Evolutionary conservation across 2,797 vertebrate genomes (phyloP), one percentile per base, ranked within the genome.

Genomic region (Selene dorsalis): DNA sequence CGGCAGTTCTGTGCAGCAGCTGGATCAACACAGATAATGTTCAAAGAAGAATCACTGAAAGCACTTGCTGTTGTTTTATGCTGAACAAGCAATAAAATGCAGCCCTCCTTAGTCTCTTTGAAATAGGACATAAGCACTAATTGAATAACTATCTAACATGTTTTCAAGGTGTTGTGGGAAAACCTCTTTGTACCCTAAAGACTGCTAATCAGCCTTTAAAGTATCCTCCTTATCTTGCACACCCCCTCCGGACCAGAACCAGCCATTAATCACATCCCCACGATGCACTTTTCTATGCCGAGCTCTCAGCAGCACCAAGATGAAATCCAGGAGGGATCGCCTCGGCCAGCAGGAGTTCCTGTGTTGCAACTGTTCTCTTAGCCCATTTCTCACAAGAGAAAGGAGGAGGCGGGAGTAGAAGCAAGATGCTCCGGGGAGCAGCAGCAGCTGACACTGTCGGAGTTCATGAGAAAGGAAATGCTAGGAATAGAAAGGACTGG

Each of bases 401-500:
- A 83, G 18, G 68, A 80, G 26, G 68, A 75, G 53, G 71, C 65
- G 59, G 61, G 77, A 18, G 77, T 75, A 9, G 74, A 80, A 79
- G 52, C 75, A 90, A 76, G 90, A 84, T 77, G 79, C 90, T 89
- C 76, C 68, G n/a, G 85, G 84, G 91, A 87, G 79, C 68, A 84
- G 80, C 72, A 38, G 64, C 45, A 76, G 80, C 84, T 85, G 72
- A 90, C 84, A 80, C 59, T 67, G 47, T 39, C 9, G 71, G 85
- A 88, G 88, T 89, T 93, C 90, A 91, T 93, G 92, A 92, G 91
- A 93, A 93, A 90, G 79, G 89, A 91, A 88, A 85, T 32, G 4
- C 48, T 82, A 60, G 63, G 58, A 76, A 45, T 73, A 80, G 59
- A 60, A 67, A 70, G 55, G 67, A 77, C 75, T 55, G 71, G 69